Conservation (phyloP, 2,888 invertebrate genomes). For the Patella caerulea region DNA sequence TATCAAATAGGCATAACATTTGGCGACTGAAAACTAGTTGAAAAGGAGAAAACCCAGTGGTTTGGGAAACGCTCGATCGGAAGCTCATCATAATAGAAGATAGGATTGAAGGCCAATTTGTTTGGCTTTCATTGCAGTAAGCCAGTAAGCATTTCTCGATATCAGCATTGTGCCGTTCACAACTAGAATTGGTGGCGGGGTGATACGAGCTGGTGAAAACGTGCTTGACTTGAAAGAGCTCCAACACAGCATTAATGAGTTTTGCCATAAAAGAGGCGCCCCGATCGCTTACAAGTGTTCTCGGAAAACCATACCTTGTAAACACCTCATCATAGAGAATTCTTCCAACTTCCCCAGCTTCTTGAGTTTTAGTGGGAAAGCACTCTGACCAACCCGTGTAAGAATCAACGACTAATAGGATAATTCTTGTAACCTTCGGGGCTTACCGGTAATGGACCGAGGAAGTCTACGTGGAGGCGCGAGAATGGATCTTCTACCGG, state of each 20-base stretch:
- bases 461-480: slow-evolving; percentile 28
- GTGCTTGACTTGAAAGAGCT: slow-evolving; percentile 13
- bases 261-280: slow-evolving; percentile 32
- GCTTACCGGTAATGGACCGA: slow-evolving; percentile 26
- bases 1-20: slow-evolving; percentile 13
- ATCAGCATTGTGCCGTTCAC: slow-evolving; percentile 20
- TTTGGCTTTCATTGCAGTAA: slow-evolving; percentile 1
- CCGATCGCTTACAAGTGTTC: slow-evolving; percentile 31
- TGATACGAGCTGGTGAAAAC: slow-evolving; percentile 14
- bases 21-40: slow-evolving; percentile 15
- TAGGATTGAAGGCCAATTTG: slow-evolving; percentile 14
- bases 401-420: slow-evolving; percentile 16
- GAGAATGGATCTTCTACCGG: slow-evolving; percentile 21
- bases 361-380: slow-evolving; percentile 21
- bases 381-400: slow-evolving; percentile 14
- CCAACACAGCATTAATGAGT: slow-evolving; percentile 18
- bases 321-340: slow-evolving; percentile 23
- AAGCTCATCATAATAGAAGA: slow-evolving; percentile 19
- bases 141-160: slow-evolving; percentile 14
- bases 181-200: slow-evolving; percentile 16
- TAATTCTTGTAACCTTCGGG: slow-evolving; percentile 14
- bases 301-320: slow-evolving; percentile 28
- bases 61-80: neutral
- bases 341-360: slow-evolving; percentile 14
- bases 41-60: slow-evolving; percentile 23